A percentile compares a stretch with the other conserved stretches of the same genome.
Evolutionary conservation across 2,888 invertebrate species (phyloP).

Genomic region (Xanthia icteritia): DNA sequence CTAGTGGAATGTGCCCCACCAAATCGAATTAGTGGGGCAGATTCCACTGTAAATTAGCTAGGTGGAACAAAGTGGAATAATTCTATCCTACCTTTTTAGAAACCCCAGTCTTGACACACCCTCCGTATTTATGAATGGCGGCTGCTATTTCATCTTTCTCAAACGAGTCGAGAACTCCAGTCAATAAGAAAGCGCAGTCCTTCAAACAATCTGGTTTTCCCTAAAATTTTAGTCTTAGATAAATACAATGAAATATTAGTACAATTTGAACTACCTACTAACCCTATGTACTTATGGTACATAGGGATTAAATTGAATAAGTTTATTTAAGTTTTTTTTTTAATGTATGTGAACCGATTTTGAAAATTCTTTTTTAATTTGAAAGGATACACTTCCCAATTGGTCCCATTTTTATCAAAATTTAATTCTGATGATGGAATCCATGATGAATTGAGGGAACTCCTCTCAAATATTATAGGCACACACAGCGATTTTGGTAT

Average conservation of each 20-base stretch:
- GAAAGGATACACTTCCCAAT: no score
- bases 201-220: constrained; percentile 93
- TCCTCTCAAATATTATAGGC: no score
- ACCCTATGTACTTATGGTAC: no score
- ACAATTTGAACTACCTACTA: constrained; percentile 1
- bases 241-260: background rate
- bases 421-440: no score
- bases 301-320: background rate
- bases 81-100: constrained; percentile 92
- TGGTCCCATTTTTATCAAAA: no score
- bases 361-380: no score
- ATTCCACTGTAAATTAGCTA: background rate
- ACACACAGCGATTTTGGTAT: no score
- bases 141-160: constrained; percentile 95
- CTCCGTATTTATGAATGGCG: constrained; percentile 95
- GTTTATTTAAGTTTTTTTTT: no score
- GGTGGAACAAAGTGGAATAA: background rate
- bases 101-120: constrained; percentile 93
- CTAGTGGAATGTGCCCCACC: no score
- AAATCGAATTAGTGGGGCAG: no score
- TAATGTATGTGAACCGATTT: no score
- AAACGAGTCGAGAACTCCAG: constrained; percentile 96
- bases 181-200: constrained; percentile 93
- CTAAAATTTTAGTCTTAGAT: constrained; percentile 76
- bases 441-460: no score